Evolutionary conservation across 2,113 vertebrate species (phyloP), one percentile per base, ranked within the genome.

Genomic region (Origma solitaria): DNA sequence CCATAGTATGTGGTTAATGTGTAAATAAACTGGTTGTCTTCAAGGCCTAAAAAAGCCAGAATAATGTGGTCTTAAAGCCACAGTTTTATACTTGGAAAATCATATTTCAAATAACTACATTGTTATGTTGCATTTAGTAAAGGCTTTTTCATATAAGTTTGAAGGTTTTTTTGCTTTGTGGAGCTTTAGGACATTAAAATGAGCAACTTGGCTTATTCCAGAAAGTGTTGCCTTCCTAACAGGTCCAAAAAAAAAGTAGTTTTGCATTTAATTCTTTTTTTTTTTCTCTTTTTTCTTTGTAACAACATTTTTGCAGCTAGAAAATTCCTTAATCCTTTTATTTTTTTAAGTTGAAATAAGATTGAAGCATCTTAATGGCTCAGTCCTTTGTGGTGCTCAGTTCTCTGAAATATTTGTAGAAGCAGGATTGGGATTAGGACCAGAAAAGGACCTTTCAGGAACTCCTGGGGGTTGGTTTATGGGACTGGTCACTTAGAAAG

Each of bases 391-490:
- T 38, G 35, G 31, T 50, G 15, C 58, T 83, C 42, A 4, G 0
- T 73, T 70, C 35, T 60, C 12, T 28, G 35, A 24, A 82, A 35
- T 3, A 2, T 45, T 62, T 33, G 9, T 6, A 27, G 61, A 13
- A 65, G 42, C 8, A 69, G 82, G 42, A 81, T 16, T 28, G 10
- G 42, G 72, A 45, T 50, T 78, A 51, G 33, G 45, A 37, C 4
- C 35, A 78, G 28, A 69, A 5, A 6, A 21, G 27, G 45, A 35
- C 13, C 31, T 70, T 86, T 40, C 20, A 37, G 70, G 47, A 68
- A 0, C 42, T 73, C 11, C 62, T 77, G 50, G n/a, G 1, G 11
- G 82, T 56, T 2, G 1, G 37, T 38, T 86, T 37, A 7, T 33
- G 69, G 58, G 37, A 18, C 31, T 65, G 68, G 12, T 60, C 40